Evolutionary conservation across 2,888 invertebrate species (phyloP).

Genomic region (Plagiodera versicolora): DNA sequence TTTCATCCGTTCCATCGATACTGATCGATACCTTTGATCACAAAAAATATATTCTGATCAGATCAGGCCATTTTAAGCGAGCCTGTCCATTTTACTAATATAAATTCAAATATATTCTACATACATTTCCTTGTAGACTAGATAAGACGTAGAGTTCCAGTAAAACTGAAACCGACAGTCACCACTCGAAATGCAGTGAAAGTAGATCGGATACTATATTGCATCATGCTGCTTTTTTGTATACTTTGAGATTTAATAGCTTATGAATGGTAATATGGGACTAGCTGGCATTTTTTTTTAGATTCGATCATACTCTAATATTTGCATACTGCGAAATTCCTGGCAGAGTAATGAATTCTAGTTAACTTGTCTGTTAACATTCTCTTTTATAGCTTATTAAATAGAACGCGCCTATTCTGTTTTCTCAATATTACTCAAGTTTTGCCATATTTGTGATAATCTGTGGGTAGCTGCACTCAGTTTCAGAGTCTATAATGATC

Average conservation of each 20-base stretch:
- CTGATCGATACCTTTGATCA: too few relatives aligned
- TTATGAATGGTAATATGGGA: background rate
- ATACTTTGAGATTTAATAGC: conserved; percentile 16
- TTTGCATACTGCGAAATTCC: conserved; percentile 12
- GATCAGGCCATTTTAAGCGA: too few relatives aligned
- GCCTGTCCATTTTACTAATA: too few relatives aligned
- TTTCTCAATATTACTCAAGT: conserved; percentile 29
- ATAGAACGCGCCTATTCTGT: conserved; percentile 31
- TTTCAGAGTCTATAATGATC: background rate
- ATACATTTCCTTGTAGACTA: conserved; percentile 3
- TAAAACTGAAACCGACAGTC: conserved; percentile 18
- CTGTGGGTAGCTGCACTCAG: conserved; percentile 13
- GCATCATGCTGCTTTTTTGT: conserved; percentile 18
- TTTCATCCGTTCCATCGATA: too few relatives aligned
- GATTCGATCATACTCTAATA: conserved; percentile 3
- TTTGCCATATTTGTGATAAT: conserved; percentile 19
- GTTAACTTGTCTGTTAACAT: conserved; percentile 27
- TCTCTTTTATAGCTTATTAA: conserved; percentile 28
- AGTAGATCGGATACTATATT: conserved; percentile 25
- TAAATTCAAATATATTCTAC: conserved; percentile 1
- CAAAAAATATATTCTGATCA: too few relatives aligned
- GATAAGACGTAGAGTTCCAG: conserved; percentile 21
- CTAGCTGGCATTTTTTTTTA: background rate
- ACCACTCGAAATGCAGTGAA: conserved; percentile 21
- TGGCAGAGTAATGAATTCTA: conserved; percentile 13